phyloP scores from a whole-genome alignment of 2,797 vertebrate genomes.

The Periophthalmus magnuspinnatus region DNA sequence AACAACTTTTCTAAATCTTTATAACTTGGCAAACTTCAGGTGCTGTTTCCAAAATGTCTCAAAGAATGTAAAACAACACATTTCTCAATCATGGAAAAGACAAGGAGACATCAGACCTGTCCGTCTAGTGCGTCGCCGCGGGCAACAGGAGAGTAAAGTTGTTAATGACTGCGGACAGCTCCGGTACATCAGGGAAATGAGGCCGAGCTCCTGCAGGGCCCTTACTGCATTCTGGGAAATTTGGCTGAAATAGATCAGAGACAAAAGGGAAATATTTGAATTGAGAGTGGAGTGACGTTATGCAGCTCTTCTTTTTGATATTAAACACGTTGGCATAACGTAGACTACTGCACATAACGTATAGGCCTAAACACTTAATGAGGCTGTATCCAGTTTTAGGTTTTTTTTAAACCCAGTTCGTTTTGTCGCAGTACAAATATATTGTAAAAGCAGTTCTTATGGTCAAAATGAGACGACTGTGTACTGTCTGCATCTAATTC shows the following conservation, averaged over 20 bases:
- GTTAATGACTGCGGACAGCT: slow-evolving; percentile 75
- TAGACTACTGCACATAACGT: too few species aligned
- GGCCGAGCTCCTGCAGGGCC: slow-evolving; percentile 70
- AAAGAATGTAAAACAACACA: not conserved
- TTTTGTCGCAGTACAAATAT: too few species aligned
- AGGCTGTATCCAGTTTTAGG: too few species aligned
- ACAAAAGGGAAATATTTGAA: slow-evolving; percentile 23
- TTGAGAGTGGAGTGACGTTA: slow-evolving; percentile 1
- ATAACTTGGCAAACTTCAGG: not conserved
- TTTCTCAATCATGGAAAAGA: slow-evolving; percentile 25
- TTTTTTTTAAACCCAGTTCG: too few species aligned
- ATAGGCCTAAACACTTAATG: too few species aligned
- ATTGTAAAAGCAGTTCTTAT: too few species aligned
- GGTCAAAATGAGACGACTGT: too few species aligned
- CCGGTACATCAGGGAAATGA: slow-evolving; percentile 80
- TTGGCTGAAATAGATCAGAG: slow-evolving; percentile 56
- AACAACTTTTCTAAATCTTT: not conserved
- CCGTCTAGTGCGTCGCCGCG: slow-evolving; percentile 60
- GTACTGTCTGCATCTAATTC: too few species aligned
- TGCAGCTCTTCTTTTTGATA: not conserved
- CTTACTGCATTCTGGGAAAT: slow-evolving; percentile 71
- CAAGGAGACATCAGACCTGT: slow-evolving; percentile 53
- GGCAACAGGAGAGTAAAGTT: slow-evolving; percentile 72
- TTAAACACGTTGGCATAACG: not conserved
- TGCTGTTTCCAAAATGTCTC: not conserved